Evolutionary conservation across 2,113 vertebrate species (phyloP).

Genomic region (Machaerirhynchus nigripectus): DNA sequence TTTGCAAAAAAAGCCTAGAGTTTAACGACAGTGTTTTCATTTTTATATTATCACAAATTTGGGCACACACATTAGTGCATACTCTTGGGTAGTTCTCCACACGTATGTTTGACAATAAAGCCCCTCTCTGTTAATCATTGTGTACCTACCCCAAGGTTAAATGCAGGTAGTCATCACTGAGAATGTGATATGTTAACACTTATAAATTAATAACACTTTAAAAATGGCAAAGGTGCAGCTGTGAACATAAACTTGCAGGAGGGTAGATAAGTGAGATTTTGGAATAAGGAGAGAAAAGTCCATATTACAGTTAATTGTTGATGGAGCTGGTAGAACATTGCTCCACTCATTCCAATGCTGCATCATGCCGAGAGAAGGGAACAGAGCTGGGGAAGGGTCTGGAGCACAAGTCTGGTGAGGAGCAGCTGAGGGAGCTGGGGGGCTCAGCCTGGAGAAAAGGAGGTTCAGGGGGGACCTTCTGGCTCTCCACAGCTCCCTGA

Average conservation of each 20-base stretch:
- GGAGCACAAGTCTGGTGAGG: not conserved
- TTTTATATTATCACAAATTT: not conserved
- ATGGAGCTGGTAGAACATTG: not conserved
- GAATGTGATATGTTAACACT: not conserved
- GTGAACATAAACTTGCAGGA: not conserved
- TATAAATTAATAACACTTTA: not conserved
- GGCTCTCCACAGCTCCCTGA: not conserved
- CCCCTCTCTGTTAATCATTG: not conserved
- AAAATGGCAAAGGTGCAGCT: not conserved
- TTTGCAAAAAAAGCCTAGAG: not conserved
- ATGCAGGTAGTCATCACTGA: not conserved
- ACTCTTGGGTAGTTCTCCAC: not conserved
- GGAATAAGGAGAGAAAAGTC: not conserved
- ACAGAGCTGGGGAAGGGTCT: not conserved
- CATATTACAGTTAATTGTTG: not conserved
- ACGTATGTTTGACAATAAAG: not conserved
- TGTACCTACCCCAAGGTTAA: not conserved
- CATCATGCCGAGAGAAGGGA: not conserved
- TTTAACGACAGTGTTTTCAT: not conserved
- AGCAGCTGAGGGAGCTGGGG: not conserved
- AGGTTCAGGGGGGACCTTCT: rapidly evolving
- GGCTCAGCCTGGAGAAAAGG: not conserved
- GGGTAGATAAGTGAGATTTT: not conserved
- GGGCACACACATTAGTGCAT: not conserved
- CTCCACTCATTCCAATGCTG: not conserved